These are phyloP conservation scores for Chrysomela aeneicollis DNA, from an alignment of 2,888 invertebrate species.

Conservation along the genomic window DNA sequence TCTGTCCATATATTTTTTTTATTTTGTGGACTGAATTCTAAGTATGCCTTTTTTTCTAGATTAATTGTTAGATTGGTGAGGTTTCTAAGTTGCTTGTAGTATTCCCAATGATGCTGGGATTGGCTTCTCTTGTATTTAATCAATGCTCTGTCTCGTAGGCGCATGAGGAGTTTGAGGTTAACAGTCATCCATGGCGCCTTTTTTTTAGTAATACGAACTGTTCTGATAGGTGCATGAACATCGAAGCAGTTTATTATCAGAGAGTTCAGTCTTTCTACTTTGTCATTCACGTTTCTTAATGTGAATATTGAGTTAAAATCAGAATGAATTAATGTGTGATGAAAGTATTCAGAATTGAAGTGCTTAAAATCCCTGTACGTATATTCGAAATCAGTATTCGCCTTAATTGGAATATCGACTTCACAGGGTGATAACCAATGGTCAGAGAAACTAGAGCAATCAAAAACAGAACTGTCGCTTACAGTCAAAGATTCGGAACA, in stretches of 20 bases:
- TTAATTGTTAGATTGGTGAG: conserved; percentile 9
- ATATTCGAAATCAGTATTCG: background rate
- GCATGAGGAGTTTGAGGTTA: too few relatives aligned
- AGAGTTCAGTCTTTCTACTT: background rate
- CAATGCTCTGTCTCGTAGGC: too few relatives aligned
- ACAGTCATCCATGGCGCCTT: too few relatives aligned
- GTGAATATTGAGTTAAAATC: too few relatives aligned
- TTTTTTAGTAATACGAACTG: too few relatives aligned
- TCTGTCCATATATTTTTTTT: conserved; percentile 2
- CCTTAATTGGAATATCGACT: background rate
- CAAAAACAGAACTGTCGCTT: conserved; percentile 4
- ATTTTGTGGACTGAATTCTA: background rate
- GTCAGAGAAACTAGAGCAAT: conserved; percentile 4
- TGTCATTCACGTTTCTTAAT: background rate
- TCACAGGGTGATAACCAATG: conserved; percentile 2
- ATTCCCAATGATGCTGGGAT: too few relatives aligned
- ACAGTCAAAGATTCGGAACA: background rate
- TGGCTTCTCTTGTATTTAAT: too few relatives aligned
- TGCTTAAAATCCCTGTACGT: background rate
- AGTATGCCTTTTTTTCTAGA: conserved; percentile 1
- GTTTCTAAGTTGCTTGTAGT: background rate
- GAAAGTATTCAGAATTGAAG: too few relatives aligned
- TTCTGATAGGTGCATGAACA: too few relatives aligned
- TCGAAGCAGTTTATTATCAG: background rate
- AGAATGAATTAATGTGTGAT: too few relatives aligned